Base-by-base conservation (phyloP, 2,797 vertebrate species). In the Neopelma chrysocephalum region DNA sequence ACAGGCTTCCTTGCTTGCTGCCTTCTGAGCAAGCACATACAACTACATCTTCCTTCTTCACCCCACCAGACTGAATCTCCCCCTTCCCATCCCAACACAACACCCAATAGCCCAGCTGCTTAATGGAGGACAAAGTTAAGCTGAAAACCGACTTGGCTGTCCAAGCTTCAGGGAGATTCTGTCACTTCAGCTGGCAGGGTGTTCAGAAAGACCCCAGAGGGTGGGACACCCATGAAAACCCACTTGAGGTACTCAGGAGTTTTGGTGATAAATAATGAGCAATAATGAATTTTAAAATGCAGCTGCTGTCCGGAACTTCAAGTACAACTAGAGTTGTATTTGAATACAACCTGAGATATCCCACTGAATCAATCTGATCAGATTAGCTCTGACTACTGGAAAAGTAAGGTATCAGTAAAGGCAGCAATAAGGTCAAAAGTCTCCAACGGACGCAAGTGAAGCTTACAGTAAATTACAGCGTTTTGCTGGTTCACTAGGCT, bases 81-180 rank as follows among this genome's bases (percentile, higher is more conserved):
- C 11, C 12, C 2, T 19, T 10, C 3, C 1, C 2, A 4, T 27
- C 62, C 19, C 42, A 81, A 2, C 40, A 38, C 10, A 19, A 17
- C 27, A 65, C 12, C 5, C 73, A 64, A 47, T 0, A 65, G 60
- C 17, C 17, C 53, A 92, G 79, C 45, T 34, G 47, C 65, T 68
- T 38, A 69, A 53, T 9, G 13, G 14, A 87, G 7, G 23, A 71
- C 85, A 57, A 87, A 51, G 17, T 12, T 64, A 64, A 70, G 5
- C 16, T 56, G 47, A 70, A 81, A 90, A 57, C 54, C 45, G 64
- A 69, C 20, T 48, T 18, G 10, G 48, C 32, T 31, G 42, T 58
- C 36, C 60, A 83, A 76, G 23, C 38, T 62, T 79, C n/a, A 66
- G 26, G 31, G 86, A 75, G 25, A 48, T 6, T 47, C 12, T 36